Evolutionary conservation across 2,113 vertebrate genomes (phyloP).

Genomic region (Physeter macrocephalus): DNA sequence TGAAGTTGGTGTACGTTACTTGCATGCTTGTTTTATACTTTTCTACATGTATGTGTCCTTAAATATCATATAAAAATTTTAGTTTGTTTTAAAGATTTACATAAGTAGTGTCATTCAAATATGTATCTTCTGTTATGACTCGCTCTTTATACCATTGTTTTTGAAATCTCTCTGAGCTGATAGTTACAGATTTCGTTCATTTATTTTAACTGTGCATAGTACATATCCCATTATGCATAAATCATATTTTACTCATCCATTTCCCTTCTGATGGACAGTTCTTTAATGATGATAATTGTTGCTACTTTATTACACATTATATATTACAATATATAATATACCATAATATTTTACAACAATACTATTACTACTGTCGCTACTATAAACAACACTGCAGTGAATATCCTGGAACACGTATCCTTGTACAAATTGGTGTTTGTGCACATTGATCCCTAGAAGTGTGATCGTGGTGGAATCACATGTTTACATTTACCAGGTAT

Average conservation of each 20-base stretch:
- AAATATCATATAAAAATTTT: neutral
- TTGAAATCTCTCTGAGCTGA: neutral
- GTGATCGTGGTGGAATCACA: neutral
- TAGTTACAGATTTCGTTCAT: neutral
- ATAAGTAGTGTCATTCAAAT: neutral
- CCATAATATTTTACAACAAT: neutral
- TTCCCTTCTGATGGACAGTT: neutral
- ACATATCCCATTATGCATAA: neutral
- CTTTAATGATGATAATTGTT: neutral
- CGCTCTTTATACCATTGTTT: neutral
- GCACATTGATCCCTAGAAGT: neutral
- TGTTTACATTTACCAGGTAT: no score
- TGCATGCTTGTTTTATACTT: neutral
- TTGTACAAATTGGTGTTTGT: neutral
- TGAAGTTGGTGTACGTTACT: neutral
- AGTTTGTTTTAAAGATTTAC: constrained; percentile 29
- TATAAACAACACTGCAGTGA: neutral
- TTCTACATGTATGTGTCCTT: neutral
- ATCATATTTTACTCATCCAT: neutral
- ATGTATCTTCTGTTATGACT: neutral
- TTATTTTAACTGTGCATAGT: neutral
- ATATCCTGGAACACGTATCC: neutral
- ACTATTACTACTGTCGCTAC: neutral
- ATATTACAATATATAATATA: neutral
- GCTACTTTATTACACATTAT: neutral